Evolutionary conservation across 2,797 vertebrate species (phyloP).

Genomic region (Brachymystax lenok): DNA sequence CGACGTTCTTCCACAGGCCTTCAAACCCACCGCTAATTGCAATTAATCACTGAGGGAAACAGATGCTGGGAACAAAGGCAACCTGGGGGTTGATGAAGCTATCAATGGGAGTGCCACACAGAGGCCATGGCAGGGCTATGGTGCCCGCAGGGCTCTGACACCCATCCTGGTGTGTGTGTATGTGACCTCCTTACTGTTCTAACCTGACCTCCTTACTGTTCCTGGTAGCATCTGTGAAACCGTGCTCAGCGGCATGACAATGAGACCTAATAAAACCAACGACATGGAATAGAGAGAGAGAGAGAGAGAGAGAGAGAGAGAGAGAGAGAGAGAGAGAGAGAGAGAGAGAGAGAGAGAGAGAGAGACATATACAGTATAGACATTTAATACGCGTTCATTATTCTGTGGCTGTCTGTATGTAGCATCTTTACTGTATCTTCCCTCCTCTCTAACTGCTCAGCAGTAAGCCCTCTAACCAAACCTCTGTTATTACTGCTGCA

Average conservation of each 20-base stretch:
- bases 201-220: constrained; percentile 51
- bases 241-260: constrained; percentile 28
- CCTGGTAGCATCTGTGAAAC: constrained; percentile 54
- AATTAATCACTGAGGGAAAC: constrained; percentile 99
- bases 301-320: constrained; percentile 11
- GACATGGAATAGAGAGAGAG: constrained; percentile 7
- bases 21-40: constrained; percentile 96
- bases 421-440: constrained; percentile 10
- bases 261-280: constrained; percentile 28
- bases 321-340: background rate
- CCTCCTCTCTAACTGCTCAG: constrained; percentile 1
- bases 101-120: constrained; percentile 73
- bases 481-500: background rate
- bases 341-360: background rate
- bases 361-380: background rate
- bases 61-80: constrained; percentile 96
- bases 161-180: constrained; percentile 27
- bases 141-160: constrained; percentile 48
- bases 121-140: constrained; percentile 32
- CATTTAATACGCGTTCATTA: constrained; percentile 29
- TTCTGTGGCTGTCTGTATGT: constrained; percentile 1
- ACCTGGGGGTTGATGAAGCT: constrained; percentile 79
- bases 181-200: background rate
- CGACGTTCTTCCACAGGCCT: constrained; percentile 94
- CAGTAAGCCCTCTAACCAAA: background rate